Percentiles rank a stretch among this genome's conserved stretches.
Conservation (phyloP, 2,113 vertebrate species). For the Phrynocephalus versicolor region DNA sequence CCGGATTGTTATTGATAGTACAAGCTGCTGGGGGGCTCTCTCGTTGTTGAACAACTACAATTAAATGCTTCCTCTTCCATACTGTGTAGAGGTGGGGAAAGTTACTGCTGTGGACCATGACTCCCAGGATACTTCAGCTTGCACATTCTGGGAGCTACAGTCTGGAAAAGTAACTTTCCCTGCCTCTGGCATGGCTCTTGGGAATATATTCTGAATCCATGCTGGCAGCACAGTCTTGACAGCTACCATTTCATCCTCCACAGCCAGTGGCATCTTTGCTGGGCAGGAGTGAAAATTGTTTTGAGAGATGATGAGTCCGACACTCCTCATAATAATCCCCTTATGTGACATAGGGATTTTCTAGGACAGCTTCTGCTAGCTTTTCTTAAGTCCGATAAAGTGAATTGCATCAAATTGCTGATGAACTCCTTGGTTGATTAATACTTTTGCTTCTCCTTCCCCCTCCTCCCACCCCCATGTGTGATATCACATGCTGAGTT, state of each 20-base stretch:
- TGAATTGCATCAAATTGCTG: not conserved
- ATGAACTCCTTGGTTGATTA: not conserved
- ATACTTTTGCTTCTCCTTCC: not conserved
- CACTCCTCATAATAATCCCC: slow-evolving; percentile 35
- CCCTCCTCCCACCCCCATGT: too few species aligned
- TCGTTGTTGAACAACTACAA: not conserved
- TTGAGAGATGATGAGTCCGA: slow-evolving; percentile 36
- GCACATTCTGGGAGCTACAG: not conserved
- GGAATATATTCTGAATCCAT: not conserved
- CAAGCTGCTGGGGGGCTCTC: not conserved
- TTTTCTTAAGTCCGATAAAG: not conserved
- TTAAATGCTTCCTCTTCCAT: not conserved
- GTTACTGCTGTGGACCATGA: too few species aligned
- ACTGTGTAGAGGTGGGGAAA: too few species aligned
- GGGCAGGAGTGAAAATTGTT: slow-evolving; percentile 33
- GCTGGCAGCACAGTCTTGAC: slow-evolving; percentile 26
- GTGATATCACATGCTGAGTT: not conserved
- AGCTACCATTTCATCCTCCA: slow-evolving; percentile 45
- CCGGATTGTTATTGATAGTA: not conserved
- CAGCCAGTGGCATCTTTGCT: slow-evolving; percentile 38
- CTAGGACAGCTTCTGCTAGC: slow-evolving; percentile 21
- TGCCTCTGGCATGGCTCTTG: not conserved
- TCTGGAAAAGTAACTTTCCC: too few species aligned
- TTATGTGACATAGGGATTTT: slow-evolving; percentile 17
- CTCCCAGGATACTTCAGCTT: too few species aligned